Evolutionary conservation across 2,113 vertebrate species (phyloP), one percentile per base, ranked within the genome.

Genomic region (Phyllopteryx taeniolatus): DNA sequence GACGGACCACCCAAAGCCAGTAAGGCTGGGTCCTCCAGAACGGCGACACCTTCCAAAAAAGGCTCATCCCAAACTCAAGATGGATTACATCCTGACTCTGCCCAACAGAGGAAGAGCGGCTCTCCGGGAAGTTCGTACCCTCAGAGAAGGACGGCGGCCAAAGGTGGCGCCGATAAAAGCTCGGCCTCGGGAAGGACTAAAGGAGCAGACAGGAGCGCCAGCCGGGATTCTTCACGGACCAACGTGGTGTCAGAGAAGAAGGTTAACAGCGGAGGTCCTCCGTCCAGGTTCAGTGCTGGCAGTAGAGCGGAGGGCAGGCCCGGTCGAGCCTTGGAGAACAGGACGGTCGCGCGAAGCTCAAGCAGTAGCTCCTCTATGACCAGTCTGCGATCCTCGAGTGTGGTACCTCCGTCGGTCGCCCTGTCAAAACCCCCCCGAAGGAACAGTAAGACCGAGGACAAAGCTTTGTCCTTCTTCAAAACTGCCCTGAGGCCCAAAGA

Each of bases 401-500:
- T 88, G 3, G 83, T 83, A 0, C 72, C 83, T 15, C 72, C 88
- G 14, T 68, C 88, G 13, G 3, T 77, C 0, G 83, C 75, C 33
- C 76, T 0, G 68, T 79, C 27, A 84, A 82, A 78, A 87, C 4
- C 90, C 82, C 14, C 77, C 93, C 94, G 92, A 80, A 91, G 95
- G 85, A 95, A 94, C 91, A 96, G 95, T 90, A 98, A 95, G 86
- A 95, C 95, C 0, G 98, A 99, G 46, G 98, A 99, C 69, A 99
- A 99, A 73, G 96, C 96, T 1, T 86, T 98, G 72, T 98, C 96
- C 44, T 99, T 98, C 90, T 98, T 99, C 84, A 97, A 97, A 85
- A 95, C 94, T 0, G 98, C 98, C 67, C 89, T 98, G 79, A 92
- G 96, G 82, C 96, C 97, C 87, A 99, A 98, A 86, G 98, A 98